These are phyloP conservation scores for Aspidapion aeneum DNA, from an alignment of 2,888 invertebrate genomes.

Conservation along the genomic window DNA sequence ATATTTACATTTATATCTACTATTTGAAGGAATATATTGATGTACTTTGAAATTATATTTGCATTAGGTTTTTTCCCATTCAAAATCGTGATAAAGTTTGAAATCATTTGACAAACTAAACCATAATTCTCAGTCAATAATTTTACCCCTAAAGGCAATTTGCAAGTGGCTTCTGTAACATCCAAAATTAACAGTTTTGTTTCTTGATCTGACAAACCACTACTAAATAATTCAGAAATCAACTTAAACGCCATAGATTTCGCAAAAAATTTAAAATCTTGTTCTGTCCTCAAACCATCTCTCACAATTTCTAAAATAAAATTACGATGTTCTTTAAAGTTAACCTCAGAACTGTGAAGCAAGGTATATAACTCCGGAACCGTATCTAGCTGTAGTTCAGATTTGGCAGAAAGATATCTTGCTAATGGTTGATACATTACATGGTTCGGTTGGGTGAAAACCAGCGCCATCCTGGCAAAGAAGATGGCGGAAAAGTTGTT, in stretches of 20 bases:
- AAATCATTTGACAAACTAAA: conserved; percentile 65
- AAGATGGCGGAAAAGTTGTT: conserved; percentile 58
- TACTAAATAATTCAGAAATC: conserved; percentile 67
- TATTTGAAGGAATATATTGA: conserved; percentile 30
- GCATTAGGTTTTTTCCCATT: conserved; percentile 10
- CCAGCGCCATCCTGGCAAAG: conserved; percentile 64
- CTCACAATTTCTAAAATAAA: conserved; percentile 77
- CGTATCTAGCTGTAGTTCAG: conserved; percentile 67
- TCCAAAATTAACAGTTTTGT: conserved; percentile 64
- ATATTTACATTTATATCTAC: conserved; percentile 24
- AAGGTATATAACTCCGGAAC: conserved; percentile 88
- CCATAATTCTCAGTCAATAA: conserved; percentile 66
- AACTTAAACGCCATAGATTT: conserved; percentile 75
- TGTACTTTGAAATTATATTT: conserved; percentile 26
- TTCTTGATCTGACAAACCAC: conserved; percentile 58
- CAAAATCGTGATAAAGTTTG: conserved; percentile 31
- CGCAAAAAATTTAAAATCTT: conserved; percentile 70
- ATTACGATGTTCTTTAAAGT: conserved; percentile 61
- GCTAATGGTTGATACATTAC: conserved; percentile 71
- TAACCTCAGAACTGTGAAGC: conserved; percentile 74
- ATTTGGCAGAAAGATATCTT: conserved; percentile 52
- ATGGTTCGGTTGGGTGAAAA: conserved; percentile 71
- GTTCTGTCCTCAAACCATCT: conserved; percentile 71
- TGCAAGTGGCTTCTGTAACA: conserved; percentile 59
- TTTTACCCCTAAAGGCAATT: conserved; percentile 61